Evolutionary conservation across 2,888 invertebrate genomes (phyloP).

Genomic region (Netelia melanura): DNA sequence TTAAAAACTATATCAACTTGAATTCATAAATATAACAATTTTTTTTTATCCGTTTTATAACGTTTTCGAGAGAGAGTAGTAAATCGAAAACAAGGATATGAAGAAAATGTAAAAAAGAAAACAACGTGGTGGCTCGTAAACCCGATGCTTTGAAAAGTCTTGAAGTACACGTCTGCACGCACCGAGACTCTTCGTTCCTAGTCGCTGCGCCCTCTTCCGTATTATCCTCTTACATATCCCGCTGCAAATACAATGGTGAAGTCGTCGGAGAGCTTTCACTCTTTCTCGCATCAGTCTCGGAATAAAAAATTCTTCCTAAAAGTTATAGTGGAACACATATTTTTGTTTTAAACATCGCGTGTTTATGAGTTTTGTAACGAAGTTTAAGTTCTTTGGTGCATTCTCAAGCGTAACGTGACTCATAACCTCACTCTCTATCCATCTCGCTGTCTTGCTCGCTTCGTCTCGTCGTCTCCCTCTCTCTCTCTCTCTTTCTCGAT

Average conservation of each 20-base stretch:
- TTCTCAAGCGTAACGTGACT: constrained; percentile 46
- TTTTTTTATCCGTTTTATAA: neutral
- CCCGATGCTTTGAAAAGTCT: too few species aligned
- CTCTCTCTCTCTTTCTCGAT: neutral
- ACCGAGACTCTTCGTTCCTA: neutral
- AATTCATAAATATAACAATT: neutral
- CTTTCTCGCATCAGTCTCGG: too few species aligned
- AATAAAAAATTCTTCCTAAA: too few species aligned
- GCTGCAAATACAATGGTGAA: constrained; percentile 3
- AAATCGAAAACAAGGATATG: too few species aligned
- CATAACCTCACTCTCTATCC: constrained; percentile 1
- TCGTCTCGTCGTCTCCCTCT: neutral
- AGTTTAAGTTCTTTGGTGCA: constrained; percentile 12
- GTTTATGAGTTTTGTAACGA: constrained; percentile 16
- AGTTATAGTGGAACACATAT: too few species aligned
- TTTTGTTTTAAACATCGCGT: neutral
- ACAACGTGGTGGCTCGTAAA: too few species aligned
- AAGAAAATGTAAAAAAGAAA: too few species aligned
- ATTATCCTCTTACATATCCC: neutral
- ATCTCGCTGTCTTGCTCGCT: neutral
- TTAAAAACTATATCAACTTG: neutral
- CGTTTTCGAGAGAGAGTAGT: too few species aligned
- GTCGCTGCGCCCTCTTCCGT: neutral
- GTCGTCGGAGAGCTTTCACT: neutral
- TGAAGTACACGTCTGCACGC: neutral